Base-by-base conservation (phyloP, 2,888 invertebrate genomes). In the Drosophila stalkeri region DNA sequence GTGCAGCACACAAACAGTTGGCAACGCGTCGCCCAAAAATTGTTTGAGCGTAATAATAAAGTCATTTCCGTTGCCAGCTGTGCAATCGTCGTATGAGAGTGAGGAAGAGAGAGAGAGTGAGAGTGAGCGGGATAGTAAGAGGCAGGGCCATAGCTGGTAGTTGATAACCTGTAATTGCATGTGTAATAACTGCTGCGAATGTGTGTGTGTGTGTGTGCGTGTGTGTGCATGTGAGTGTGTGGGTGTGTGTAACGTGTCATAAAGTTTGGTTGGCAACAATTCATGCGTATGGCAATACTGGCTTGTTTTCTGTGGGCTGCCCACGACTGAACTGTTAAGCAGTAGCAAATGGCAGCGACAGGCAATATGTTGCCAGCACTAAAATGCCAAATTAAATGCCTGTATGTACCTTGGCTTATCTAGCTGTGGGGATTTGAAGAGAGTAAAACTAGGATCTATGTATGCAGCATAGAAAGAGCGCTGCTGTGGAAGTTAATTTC, bases 1-100 rank as follows among this genome's bases (percentile, higher is more conserved):
- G 71, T 80, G 75, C 78, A 69, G 69, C 72, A 65, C 69, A 71
- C 79, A 79, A 75, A 73, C 72, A 77, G 84, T 74, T 70, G 71
- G 66, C 77, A 71, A 64, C 69, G 72, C 77, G 66, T 62, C 60
- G 56, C 73, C 76, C 69, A 76, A 81, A 80, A 81, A 69, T 72
- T 79, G 80, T 75, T 84, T 77, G 68, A 76, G 84, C 80, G 78
- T 77, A 72, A 81, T 85, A 82, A 86, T 85, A 82, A 85, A 86
- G 81, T 85, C 81, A 81, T 86, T 85, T 81, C 78, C 81, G 79
- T 77, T 84, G 73, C 61, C 71, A 75, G 57, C 74, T 74, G 67
- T 54, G 71, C 37, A 54, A 8, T 47, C 35, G 47, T n/a, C 18
- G 46, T n/a, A 39, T 12, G 20, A 16, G 12, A 12, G 8, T 8